Evolutionary conservation across 2,888 invertebrate species (phyloP).

Genomic region (Incurvaria masculella): DNA sequence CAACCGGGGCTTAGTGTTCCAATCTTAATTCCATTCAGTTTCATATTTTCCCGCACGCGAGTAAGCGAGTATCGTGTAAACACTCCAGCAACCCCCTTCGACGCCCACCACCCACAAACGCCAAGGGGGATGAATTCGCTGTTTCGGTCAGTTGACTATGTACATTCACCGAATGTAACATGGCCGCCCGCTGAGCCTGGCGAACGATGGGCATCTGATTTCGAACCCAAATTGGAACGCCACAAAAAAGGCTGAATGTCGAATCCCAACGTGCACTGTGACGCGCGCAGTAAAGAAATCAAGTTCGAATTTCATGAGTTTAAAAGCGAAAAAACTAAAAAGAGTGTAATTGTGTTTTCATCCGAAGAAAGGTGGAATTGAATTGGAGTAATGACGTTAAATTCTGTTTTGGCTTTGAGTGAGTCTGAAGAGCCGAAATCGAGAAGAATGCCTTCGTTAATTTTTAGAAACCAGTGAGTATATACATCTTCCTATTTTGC

Average conservation of each 20-base stretch:
- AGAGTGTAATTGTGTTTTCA: slow-evolving; percentile 27
- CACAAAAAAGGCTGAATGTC: slow-evolving; percentile 43
- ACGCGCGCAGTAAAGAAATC: slow-evolving; percentile 25
- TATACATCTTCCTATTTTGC: slow-evolving; percentile 11
- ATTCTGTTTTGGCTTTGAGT: slow-evolving; percentile 46
- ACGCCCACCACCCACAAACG: too few relatives aligned
- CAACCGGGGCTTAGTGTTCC: too few relatives aligned
- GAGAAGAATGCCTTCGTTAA: slow-evolving; percentile 60
- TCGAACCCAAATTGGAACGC: slow-evolving; percentile 13
- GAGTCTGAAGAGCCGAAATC: slow-evolving; percentile 40
- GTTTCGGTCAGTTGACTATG: too few relatives aligned
- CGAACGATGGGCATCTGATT: not conserved
- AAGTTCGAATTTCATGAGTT: slow-evolving; percentile 25
- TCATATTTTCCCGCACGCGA: too few relatives aligned
- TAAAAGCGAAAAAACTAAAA: slow-evolving; percentile 30
- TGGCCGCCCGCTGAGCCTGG: not conserved
- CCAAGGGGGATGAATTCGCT: too few relatives aligned
- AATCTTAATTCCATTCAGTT: too few relatives aligned
- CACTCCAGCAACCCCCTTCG: too few relatives aligned
- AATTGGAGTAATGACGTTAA: slow-evolving; percentile 55
- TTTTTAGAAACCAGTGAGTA: slow-evolving; percentile 63
- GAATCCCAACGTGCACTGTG: slow-evolving; percentile 24
- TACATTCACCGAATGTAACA: too few relatives aligned
- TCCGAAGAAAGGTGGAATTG: slow-evolving; percentile 31
- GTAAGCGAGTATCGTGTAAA: too few relatives aligned